Base-by-base conservation (phyloP, 2,113 vertebrate species). In the Dasypus novemcinctus region DNA sequence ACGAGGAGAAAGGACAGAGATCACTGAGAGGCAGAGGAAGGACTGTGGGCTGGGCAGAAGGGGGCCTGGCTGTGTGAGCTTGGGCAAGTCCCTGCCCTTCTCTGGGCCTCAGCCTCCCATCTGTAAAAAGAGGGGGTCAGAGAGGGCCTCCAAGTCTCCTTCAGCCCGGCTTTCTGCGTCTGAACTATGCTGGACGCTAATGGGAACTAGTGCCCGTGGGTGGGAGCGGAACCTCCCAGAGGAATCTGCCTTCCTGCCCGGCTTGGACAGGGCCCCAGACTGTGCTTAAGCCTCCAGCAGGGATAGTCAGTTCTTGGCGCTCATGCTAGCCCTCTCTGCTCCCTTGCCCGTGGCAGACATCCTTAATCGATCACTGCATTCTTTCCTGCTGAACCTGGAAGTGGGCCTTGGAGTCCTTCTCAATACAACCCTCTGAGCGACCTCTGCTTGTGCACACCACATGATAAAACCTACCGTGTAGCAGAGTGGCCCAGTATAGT, bases 141-240 rank as follows among this genome's bases (percentile, higher is more conserved):
- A 75, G 38, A 49, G 5, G 27, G 29, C 27, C 57, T 31, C 71
- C 0, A 0, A 71, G n/a, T 64, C 57, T 83, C 74, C 25, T 43
- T 25, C 72, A 36, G 33, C 41, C 29, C 38, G 20, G 49, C 57
- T 54, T 54, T 27, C 83, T 4, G 17, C 46, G 46, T 90, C 66
- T 31, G 12, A 4, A 23, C 74, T 36, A 29, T 54, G 12, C n/a
- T 64, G 71, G 61, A 38, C 17, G 2, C 8, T 64, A 17, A 9
- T 18, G 33, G 43, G 61, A 52, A 38, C 27, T 0, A 15, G 69
- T 7, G 36, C 13, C 15, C 0, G 0, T 13, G 15, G 27, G 14
- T 25, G 54, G 23, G 14, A 21, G 79, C 0, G 1, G 11, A 27
- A 38, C 33, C 81, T 66, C 3, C 43, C 17, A 38, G 5, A 71